Evolutionary conservation across 2,888 invertebrate species (phyloP).

Genomic region (Belgica antarctica): DNA sequence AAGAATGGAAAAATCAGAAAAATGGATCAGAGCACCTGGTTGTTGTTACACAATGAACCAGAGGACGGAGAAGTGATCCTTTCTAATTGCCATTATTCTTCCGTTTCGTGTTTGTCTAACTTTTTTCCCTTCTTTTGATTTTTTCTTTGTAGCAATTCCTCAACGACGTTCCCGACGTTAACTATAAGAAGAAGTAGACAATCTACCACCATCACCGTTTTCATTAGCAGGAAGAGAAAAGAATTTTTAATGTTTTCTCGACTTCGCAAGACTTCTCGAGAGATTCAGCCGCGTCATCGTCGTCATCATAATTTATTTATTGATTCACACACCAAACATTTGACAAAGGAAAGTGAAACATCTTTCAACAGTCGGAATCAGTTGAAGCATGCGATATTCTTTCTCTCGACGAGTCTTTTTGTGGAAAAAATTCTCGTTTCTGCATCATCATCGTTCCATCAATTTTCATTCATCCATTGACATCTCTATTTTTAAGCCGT

Average conservation of each 20-base stretch:
- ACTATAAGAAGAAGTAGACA: conserved; percentile 32
- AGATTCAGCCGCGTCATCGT: background rate
- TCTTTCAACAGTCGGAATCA: background rate
- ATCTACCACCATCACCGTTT: background rate
- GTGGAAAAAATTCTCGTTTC: background rate
- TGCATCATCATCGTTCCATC: conserved; percentile 25
- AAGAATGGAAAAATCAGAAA: conserved; percentile 13
- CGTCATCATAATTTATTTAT: conserved; percentile 3
- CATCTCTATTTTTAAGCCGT: conserved; percentile 2
- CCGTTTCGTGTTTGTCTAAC: conserved; percentile 14
- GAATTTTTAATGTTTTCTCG: background rate
- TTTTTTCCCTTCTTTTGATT: background rate
- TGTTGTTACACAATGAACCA: background rate
- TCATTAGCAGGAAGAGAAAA: background rate
- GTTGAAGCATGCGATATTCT: background rate
- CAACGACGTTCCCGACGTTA: conserved; percentile 34
- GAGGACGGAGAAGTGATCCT: background rate
- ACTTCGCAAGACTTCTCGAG: background rate
- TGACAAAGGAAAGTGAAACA: no score
- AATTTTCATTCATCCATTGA: background rate
- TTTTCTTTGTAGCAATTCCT: conserved; percentile 29
- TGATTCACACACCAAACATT: background rate
- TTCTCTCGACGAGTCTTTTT: background rate
- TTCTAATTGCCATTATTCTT: conserved; percentile 35
- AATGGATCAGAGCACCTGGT: conserved; percentile 22